Base-by-base conservation (phyloP, 2,888 invertebrate species). In the Nomada lathburiana region DNA sequence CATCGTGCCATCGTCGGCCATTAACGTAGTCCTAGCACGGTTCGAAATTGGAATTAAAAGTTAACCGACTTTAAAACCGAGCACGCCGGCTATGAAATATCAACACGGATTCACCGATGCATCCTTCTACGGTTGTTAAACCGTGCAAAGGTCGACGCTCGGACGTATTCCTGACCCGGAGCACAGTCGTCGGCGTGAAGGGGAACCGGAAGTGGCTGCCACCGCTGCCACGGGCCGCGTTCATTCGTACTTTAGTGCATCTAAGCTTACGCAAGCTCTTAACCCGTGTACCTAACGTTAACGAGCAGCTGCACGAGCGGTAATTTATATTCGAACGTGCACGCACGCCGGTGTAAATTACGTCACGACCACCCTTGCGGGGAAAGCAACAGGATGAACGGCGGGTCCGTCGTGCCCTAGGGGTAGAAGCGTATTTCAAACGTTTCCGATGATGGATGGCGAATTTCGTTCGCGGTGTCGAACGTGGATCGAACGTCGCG, bases 81-180 rank as follows among this genome's bases (percentile, higher is more conserved):
- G 64, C 53, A 55, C 55, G 63, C n/a, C 65, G 59, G 64, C 71
- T 71, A 71, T 64, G 82, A 78, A 71, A 74, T 82, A 74, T 83
- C 68, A 75, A 63, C 55, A 65, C 26, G 26, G 20, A 62, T 42
- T 71, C 78, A 73, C 72, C 78, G 78, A 64, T 62, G 74, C 65
- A 72, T 82, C 71, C 71, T 71, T 78, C 67, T 74, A 74, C 81
- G 74, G 73, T 81, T 74, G 64, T 84, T 69, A 84, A 81, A 85
- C 83, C 86, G 70, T 67, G 67, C 76, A 76, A 86, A 84, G 87
- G 85, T 84, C 87, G 84, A 87, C 76, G 87, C 63, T 77, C 86
- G 82, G 72, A 73, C 83, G 85, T 85, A 80, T 86, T 81, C 75
- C 85, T 77, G 86, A 83, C 83, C 85, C 76, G 80, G 75, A 84